Evolutionary conservation across 2,888 invertebrate species (phyloP).

Genomic region (Ellobium chinense): DNA sequence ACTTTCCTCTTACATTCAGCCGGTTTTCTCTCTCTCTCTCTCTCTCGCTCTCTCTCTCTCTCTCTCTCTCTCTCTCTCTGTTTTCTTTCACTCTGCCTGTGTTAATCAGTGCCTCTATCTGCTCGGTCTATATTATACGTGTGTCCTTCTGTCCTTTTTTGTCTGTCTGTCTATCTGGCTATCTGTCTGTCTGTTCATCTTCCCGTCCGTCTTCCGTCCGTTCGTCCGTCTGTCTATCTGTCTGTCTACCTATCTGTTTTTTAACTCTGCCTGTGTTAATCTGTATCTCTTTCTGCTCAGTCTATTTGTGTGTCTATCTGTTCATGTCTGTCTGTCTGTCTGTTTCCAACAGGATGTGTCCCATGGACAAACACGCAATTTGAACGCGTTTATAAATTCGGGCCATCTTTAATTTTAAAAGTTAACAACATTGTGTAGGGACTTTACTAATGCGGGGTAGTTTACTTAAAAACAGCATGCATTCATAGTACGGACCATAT

Average conservation of each 20-base stretch:
- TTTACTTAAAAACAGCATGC: too few species aligned
- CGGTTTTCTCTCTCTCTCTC: too few species aligned
- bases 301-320: background rate
- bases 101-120: background rate
- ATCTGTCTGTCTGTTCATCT: constrained; percentile 1
- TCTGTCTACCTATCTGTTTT: background rate
- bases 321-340: background rate
- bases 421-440: too few species aligned
- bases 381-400: too few species aligned
- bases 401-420: too few species aligned
- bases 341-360: too few species aligned
- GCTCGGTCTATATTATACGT: background rate
- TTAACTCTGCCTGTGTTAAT: background rate
- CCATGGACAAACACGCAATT: too few species aligned
- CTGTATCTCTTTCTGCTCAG: background rate
- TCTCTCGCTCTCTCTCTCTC: background rate
- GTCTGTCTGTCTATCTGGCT: background rate
- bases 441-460: too few species aligned
- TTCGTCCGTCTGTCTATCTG: background rate
- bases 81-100: background rate
- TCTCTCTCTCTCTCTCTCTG: background rate
- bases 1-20: too few species aligned
- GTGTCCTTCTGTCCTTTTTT: background rate
- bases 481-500: too few species aligned
- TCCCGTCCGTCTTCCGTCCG: background rate